Conservation (phyloP, 2,888 invertebrate genomes). For the Chirona hameri region DNA sequence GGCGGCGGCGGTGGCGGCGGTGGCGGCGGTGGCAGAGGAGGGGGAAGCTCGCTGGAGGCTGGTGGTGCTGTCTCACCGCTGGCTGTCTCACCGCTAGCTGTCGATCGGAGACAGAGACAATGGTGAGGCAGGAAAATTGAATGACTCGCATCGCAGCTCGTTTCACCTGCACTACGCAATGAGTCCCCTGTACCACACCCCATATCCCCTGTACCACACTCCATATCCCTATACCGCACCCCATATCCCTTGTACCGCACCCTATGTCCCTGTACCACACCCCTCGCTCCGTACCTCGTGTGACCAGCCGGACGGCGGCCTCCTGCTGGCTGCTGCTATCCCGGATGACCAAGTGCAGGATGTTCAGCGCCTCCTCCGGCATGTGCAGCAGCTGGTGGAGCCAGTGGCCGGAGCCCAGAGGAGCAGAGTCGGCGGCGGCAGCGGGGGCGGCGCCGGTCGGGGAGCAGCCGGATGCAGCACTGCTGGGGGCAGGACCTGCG, state of each 20-base stretch:
- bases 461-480: background rate
- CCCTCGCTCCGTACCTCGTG: background rate
- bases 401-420: background rate
- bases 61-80: background rate
- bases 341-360: background rate
- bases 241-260: background rate
- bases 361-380: conserved; percentile 3
- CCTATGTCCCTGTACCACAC: background rate
- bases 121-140: no score
- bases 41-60: background rate
- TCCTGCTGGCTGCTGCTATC: conserved; percentile 11
- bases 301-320: background rate
- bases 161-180: no score
- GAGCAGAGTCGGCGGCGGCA: background rate
- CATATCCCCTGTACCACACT: no score
- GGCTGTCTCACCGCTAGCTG: background rate
- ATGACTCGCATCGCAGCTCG: no score
- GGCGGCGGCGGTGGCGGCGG: background rate
- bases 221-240: background rate
- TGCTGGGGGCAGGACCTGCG: background rate
- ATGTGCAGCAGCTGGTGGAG: conserved; percentile 8
- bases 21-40: background rate
- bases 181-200: no score
- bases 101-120: background rate
- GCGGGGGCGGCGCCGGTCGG: background rate